Evolutionary conservation across 2,797 vertebrate species (phyloP).

Genomic region (Sebastes cheni): DNA sequence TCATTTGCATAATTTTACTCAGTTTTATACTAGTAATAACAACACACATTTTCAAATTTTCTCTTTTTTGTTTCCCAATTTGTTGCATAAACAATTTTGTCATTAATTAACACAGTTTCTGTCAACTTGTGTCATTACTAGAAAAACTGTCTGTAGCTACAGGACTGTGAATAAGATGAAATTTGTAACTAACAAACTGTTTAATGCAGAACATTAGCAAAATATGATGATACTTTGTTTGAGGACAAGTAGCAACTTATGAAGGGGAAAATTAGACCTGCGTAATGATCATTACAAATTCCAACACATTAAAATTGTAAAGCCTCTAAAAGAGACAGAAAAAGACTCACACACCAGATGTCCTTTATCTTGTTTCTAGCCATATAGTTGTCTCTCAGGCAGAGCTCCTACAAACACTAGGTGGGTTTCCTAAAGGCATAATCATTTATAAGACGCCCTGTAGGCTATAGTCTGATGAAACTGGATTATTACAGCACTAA

Average conservation of each 20-base stretch:
- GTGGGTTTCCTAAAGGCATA: conserved; percentile 6
- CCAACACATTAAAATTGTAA: conserved; percentile 16
- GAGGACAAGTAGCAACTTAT: conserved; percentile 20
- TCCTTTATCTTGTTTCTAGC: background rate
- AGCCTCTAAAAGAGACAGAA: background rate
- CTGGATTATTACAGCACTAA: conserved; percentile 4
- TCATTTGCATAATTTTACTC: no score
- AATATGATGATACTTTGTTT: conserved; percentile 14
- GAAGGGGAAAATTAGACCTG: conserved; percentile 36
- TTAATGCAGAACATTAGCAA: conserved; percentile 14
- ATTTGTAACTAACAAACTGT: conserved; percentile 19
- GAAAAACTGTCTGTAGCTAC: background rate
- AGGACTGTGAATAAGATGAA: background rate
- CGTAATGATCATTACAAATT: conserved; percentile 16
- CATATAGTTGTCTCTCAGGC: conserved; percentile 5
- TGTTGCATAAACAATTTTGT: background rate
- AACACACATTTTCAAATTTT: background rate
- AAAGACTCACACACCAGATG: conserved; percentile 9
- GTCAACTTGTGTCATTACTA: background rate
- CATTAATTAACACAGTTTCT: background rate
- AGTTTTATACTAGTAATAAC: background rate
- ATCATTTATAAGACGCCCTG: background rate
- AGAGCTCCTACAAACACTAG: background rate
- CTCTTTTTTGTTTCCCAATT: no score
- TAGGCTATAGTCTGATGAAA: conserved; percentile 9